Evolutionary conservation across 2,113 vertebrate species (phyloP).

Genomic region (Halcyon senegalensis): DNA sequence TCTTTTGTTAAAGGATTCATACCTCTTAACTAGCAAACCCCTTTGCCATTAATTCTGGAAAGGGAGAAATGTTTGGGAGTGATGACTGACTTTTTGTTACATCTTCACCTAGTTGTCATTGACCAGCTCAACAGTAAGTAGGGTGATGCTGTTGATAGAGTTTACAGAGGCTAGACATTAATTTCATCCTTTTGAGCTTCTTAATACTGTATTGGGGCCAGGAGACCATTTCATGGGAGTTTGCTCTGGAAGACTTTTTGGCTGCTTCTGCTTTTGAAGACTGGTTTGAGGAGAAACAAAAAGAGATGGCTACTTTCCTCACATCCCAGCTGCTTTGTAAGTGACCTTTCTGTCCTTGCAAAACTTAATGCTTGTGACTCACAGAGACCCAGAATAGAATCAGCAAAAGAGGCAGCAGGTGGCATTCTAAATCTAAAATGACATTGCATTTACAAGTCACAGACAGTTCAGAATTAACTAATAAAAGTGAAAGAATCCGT

Average conservation of each 20-base stretch:
- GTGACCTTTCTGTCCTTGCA: background rate
- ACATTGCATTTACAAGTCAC: background rate
- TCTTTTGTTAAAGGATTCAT: background rate
- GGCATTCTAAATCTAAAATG: background rate
- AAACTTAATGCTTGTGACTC: background rate
- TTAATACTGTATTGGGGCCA: background rate
- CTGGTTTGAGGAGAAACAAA: background rate
- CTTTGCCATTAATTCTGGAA: background rate
- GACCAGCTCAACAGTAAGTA: background rate
- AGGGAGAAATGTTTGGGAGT: background rate
- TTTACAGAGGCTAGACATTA: background rate
- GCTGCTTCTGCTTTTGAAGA: constrained; percentile 10
- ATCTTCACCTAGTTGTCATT: background rate
- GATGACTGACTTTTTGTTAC: background rate
- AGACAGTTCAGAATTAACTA: background rate
- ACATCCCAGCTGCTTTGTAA: background rate
- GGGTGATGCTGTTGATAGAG: background rate
- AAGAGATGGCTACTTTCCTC: background rate
- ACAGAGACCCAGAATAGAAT: background rate
- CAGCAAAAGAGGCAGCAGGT: background rate
- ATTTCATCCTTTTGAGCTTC: constrained; percentile 13
- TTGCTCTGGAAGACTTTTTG: background rate
- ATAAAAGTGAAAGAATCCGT: background rate
- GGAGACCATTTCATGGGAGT: background rate
- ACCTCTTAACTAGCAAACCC: background rate